Base-by-base conservation (phyloP, 1,140 invertebrate species). In the Caenorhabditis remanei region DNA sequence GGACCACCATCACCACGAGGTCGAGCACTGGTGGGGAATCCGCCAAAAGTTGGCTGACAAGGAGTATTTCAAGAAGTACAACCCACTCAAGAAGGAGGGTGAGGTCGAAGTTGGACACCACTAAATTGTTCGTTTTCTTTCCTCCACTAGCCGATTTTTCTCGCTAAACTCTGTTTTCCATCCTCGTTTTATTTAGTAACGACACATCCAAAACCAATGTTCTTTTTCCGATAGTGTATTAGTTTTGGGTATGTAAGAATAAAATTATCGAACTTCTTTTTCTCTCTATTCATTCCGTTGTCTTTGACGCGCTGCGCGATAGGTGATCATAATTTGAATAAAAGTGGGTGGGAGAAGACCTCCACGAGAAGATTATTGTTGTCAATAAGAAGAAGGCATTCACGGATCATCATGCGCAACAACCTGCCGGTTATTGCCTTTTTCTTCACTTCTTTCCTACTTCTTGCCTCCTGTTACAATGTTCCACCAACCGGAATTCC, bases 51-150 rank as follows among this genome's bases (percentile, higher is more conserved):
- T 71, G 50, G 87, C 90, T 40, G 90, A 91, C 83, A 88, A 89
- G 61, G 85, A 88, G 58, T 92, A 91, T 89, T 91, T 90, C 91
- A 86, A 91, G 88, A 91, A 91, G 83, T 91, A 91, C 88, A 88
- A 91, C 67, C 90, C 90, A 21, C 88, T 91, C 32, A 88, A 88
- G 84, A 89, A 88, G 82, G 88, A 46, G 48, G 88, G 87, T 53
- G 87, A 88, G 56, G 85, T 85, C 85, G 88, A 89, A 46, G 88
- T 89, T 79, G 88, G 88, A 84, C 84, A 85, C 48, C 87, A 89
- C 85, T 89, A 89, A 89, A 71, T 86, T 48, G 86, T 84, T 79
- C 71, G 71, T 53, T 79, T 79, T 50, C 46, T 79, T n/a, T 50
- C 71, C 53, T 7, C 56, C 19, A 9, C 56, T 84, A 56, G 82